These are phyloP conservation scores for Tupiocoris notatus DNA, from an alignment of 2,888 invertebrate species.

Conservation along the genomic window DNA sequence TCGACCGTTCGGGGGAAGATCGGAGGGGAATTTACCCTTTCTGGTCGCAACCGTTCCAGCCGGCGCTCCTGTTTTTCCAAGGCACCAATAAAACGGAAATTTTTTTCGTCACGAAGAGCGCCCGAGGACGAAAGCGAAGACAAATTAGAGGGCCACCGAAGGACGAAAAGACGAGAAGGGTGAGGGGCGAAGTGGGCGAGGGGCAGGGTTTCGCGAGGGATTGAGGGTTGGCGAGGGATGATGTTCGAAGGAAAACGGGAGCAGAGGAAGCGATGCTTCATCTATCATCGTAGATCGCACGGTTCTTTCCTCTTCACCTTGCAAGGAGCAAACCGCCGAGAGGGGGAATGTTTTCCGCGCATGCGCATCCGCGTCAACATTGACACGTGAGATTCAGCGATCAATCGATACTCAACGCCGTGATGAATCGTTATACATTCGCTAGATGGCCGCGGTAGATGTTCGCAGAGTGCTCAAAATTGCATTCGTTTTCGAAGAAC, in stretches of 20 bases:
- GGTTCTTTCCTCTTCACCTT: background rate
- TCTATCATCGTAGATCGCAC: background rate
- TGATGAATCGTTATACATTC: too few species aligned
- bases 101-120: constrained; percentile 1
- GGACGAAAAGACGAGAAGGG: background rate
- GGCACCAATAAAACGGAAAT: constrained; percentile 4
- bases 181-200: background rate
- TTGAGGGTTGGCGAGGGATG: background rate
- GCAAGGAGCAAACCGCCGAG: background rate
- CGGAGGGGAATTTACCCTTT: background rate
- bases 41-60: background rate
- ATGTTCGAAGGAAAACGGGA: too few species aligned
- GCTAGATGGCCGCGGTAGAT: too few species aligned
- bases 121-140: constrained; percentile 1
- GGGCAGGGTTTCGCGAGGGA: background rate
- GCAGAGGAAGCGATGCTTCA: background rate
- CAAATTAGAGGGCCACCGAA: constrained; percentile 1
- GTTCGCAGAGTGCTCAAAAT: too few species aligned
- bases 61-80: background rate
- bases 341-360: background rate
- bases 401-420: background rate
- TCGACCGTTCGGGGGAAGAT: background rate
- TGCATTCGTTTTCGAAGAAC: too few species aligned
- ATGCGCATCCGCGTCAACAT: background rate
- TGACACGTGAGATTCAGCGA: background rate